These are phyloP conservation scores for Sminthurides aquaticus DNA, from an alignment of 2,888 invertebrate genomes.

Conservation along the genomic window DNA sequence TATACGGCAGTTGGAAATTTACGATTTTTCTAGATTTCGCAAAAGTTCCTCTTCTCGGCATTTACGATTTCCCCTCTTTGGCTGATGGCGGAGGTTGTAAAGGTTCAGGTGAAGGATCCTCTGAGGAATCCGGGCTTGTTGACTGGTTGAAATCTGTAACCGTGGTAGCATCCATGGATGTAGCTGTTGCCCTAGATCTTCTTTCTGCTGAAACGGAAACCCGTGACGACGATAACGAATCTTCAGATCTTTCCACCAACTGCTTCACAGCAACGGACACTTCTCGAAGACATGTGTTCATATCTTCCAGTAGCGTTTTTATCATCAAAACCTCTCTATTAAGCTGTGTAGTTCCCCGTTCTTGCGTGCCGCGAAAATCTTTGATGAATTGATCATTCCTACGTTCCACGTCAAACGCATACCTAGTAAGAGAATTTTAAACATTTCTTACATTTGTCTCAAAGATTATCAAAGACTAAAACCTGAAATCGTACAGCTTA, in stretches of 20 bases:
- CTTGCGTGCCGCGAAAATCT: slow-evolving; percentile 36
- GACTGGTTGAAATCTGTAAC: slow-evolving; percentile 35
- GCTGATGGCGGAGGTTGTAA: neutral
- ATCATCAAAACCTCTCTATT: slow-evolving; percentile 36
- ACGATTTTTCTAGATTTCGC: neutral
- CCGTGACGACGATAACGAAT: slow-evolving; percentile 24
- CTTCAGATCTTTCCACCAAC: slow-evolving; percentile 35
- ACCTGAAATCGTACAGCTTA: slow-evolving; percentile 13
- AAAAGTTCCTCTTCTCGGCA: no score
- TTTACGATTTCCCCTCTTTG: neutral
- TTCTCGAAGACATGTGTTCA: slow-evolving; percentile 37
- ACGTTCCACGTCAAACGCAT: slow-evolving; percentile 34
- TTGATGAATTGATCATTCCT: slow-evolving; percentile 34
- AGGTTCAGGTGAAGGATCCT: slow-evolving; percentile 19
- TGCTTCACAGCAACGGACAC: slow-evolving; percentile 33
- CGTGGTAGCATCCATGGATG: slow-evolving; percentile 31
- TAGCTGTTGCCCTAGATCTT: slow-evolving; percentile 1
- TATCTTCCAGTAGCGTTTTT: slow-evolving; percentile 39
- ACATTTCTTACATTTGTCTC: no score
- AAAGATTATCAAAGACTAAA: neutral
- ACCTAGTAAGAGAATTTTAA: slow-evolving; percentile 22
- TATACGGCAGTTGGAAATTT: neutral
- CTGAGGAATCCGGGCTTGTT: slow-evolving; percentile 33
- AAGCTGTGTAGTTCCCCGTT: slow-evolving; percentile 29
- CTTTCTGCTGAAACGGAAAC: slow-evolving; percentile 13